Percentiles rank a stretch among this genome's conserved stretches.
phyloP scores from a whole-genome alignment of 2,797 vertebrate species.

The Sebastes kiyomatsui region DNA sequence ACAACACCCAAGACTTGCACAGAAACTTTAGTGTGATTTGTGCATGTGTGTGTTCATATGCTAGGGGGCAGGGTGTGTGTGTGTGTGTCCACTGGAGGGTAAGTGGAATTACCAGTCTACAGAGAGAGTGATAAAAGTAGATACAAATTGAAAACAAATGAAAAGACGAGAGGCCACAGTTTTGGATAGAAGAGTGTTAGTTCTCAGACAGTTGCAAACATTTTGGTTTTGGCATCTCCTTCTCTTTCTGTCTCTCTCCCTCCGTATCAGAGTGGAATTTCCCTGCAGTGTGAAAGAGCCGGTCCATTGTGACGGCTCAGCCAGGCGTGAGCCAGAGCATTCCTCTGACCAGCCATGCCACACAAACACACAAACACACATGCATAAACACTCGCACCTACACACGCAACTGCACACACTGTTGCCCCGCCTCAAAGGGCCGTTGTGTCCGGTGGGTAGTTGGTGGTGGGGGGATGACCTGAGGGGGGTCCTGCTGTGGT shows the following conservation, averaged over 20 bases:
- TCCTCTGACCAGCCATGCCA: slow-evolving; percentile 82
- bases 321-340: slow-evolving; percentile 81
- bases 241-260: slow-evolving; percentile 52
- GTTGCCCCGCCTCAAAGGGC: slow-evolving; percentile 60
- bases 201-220: slow-evolving; percentile 74
- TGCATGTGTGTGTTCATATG: not conserved
- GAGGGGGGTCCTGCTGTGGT: slow-evolving; percentile 23
- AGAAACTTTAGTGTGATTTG: not conserved
- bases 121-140: not conserved
- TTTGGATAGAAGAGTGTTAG: slow-evolving; percentile 47
- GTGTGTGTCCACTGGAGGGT: not conserved
- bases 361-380: slow-evolving; percentile 76
- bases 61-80: not conserved
- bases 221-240: slow-evolving; percentile 60
- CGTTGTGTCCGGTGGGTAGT: slow-evolving; percentile 62
- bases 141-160: slow-evolving; percentile 28
- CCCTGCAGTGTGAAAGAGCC: slow-evolving; percentile 84
- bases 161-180: slow-evolving; percentile 17
- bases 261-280: slow-evolving; percentile 81
- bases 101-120: slow-evolving; percentile 25
- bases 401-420: slow-evolving; percentile 60
- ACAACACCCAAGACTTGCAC: not conserved
- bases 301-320: slow-evolving; percentile 84
- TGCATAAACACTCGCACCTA: slow-evolving; percentile 61
- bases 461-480: slow-evolving; percentile 6